Percentiles rank a stretch among this genome's conserved stretches.
phyloP scores from a whole-genome alignment of 1,140 invertebrate species.

The Dysdera silvatica region DNA sequence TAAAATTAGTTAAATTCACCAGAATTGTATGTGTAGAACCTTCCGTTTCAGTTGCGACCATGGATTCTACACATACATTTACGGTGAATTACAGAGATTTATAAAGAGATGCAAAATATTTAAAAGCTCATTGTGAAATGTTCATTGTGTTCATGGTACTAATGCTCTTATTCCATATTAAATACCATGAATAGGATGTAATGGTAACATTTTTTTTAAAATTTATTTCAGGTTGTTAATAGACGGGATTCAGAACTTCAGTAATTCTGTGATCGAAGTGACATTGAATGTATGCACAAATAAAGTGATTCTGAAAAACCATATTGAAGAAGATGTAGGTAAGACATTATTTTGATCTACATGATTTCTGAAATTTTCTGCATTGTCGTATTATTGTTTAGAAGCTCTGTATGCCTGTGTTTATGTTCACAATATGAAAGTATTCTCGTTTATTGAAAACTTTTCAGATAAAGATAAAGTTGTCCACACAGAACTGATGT shows the following conservation, averaged over 20 bases:
- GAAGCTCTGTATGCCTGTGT: too few relatives aligned
- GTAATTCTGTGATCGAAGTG: constrained; percentile 63
- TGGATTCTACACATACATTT: too few relatives aligned
- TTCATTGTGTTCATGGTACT: too few relatives aligned
- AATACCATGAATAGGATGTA: too few relatives aligned
- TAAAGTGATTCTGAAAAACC: constrained; percentile 61
- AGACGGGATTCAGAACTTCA: constrained; percentile 67
- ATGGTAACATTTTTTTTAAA: constrained; percentile 4
- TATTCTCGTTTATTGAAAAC: constrained; percentile 30
- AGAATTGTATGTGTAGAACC: too few relatives aligned
- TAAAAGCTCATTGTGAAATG: too few relatives aligned
- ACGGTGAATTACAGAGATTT: too few relatives aligned
- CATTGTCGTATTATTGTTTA: neutral
- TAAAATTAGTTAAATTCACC: too few relatives aligned
- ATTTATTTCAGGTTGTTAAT: constrained; percentile 51
- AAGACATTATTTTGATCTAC: neutral
- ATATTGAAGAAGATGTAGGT: constrained; percentile 58
- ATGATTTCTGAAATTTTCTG: neutral
- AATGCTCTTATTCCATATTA: too few relatives aligned
- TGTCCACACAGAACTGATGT: constrained; percentile 56
- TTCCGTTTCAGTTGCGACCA: too few relatives aligned
- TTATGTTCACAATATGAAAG: too few relatives aligned
- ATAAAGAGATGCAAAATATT: too few relatives aligned
- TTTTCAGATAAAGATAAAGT: constrained; percentile 48
- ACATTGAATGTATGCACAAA: constrained; percentile 58